Conservation (phyloP, 2,888 invertebrate genomes). For the Spodoptera exigua region DNA sequence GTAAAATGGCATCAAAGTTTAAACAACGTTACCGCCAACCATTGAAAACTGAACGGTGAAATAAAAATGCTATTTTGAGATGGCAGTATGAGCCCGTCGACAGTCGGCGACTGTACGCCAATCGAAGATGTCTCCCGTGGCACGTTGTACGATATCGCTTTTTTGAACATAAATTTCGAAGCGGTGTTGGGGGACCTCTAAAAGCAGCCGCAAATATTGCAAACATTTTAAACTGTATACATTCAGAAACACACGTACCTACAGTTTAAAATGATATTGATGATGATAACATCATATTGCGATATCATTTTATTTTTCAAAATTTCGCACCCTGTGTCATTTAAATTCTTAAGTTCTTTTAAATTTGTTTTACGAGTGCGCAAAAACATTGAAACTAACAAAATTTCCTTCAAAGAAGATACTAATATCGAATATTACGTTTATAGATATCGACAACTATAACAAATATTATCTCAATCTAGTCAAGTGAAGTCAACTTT, state of each 20-base stretch:
- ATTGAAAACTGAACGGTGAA: background rate
- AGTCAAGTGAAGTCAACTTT: conserved; percentile 14
- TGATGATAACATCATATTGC: too few relatives aligned
- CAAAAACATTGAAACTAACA: background rate
- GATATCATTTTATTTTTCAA: too few relatives aligned
- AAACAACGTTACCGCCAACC: too few relatives aligned
- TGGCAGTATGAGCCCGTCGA: background rate
- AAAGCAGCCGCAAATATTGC: background rate
- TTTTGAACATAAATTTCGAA: background rate
- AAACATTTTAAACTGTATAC: too few relatives aligned
- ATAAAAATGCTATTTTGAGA: conserved; percentile 1
- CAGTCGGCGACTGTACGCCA: background rate
- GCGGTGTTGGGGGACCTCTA: background rate
- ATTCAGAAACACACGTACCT: too few relatives aligned
- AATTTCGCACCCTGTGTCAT: too few relatives aligned
- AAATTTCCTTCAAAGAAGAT: background rate
- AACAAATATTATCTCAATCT: conserved; percentile 4
- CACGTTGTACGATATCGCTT: background rate
- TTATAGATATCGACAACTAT: background rate
- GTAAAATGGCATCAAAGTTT: background rate
- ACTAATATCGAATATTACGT: background rate
- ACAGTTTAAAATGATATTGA: too few relatives aligned
- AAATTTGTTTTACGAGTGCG: too few relatives aligned
- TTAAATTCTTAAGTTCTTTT: too few relatives aligned
- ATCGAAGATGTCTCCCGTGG: background rate